phyloP scores from a whole-genome alignment of 2,888 invertebrate species.

The Pseudanteris insignis region DNA sequence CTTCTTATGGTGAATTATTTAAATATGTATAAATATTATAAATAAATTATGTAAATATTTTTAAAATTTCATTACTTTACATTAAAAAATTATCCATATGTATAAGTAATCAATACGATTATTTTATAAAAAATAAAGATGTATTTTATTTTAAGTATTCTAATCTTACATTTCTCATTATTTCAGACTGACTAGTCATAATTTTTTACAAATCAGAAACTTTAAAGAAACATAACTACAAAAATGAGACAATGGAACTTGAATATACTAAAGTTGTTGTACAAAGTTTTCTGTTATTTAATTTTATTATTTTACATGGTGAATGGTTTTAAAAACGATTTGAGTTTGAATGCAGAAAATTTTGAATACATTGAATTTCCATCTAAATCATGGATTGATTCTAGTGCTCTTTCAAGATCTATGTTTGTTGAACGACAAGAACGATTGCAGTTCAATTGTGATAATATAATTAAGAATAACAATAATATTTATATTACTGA shows the following conservation, averaged over 20 bases:
- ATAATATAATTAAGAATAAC: constrained; percentile 46
- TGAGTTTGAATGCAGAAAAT: constrained; percentile 33
- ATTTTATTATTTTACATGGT: constrained; percentile 14
- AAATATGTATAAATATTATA: too few relatives aligned
- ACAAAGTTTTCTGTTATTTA: constrained; percentile 18
- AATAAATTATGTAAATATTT: too few relatives aligned
- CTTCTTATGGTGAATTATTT: too few relatives aligned
- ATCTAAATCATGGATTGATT: constrained; percentile 56
- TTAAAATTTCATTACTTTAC: too few relatives aligned
- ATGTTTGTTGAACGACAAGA: constrained; percentile 62
- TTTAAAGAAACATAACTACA: too few relatives aligned
- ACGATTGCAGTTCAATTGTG: constrained; percentile 59
- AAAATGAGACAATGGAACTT: constrained; percentile 33
- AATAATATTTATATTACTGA: constrained; percentile 40
- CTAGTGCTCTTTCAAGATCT: constrained; percentile 60
- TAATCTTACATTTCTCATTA: too few relatives aligned
- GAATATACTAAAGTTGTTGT: constrained; percentile 28
- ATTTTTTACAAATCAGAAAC: too few relatives aligned
- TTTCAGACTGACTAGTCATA: too few relatives aligned
- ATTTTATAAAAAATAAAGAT: too few relatives aligned
- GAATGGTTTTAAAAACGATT: constrained; percentile 19
- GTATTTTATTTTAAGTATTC: too few relatives aligned
- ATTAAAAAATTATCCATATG: too few relatives aligned
- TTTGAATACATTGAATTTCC: constrained; percentile 10
- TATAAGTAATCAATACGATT: too few relatives aligned